Percentiles rank a stretch among this genome's conserved stretches.
Conservation (phyloP, 2,888 invertebrate species). For the Cantharis nigra region DNA sequence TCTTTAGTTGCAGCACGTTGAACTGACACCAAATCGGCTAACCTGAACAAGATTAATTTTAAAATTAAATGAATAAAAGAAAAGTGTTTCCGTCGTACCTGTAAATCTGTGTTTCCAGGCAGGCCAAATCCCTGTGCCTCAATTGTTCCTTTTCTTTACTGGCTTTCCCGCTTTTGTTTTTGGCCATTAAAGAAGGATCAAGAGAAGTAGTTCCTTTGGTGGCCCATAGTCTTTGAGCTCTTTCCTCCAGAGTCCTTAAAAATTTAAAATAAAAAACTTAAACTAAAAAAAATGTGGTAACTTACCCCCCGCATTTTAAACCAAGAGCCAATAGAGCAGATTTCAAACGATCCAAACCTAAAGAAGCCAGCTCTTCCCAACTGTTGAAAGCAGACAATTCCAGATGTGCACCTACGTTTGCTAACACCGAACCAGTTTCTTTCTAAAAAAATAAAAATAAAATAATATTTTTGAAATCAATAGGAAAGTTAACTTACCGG, state of each 20-base stretch:
- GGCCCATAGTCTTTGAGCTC: conserved; percentile 93
- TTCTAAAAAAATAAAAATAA: conserved; percentile 61
- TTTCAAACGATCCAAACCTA: conserved; percentile 96
- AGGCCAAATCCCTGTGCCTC: conserved; percentile 85
- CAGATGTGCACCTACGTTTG: conserved; percentile 94
- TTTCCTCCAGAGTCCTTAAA: conserved; percentile 84
- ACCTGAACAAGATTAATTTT: conserved; percentile 52
- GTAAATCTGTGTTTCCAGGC: conserved; percentile 88
- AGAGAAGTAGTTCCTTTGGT: conserved; percentile 94
- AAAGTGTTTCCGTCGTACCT: conserved; percentile 64
- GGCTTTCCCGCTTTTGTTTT: conserved; percentile 78
- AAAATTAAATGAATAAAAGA: not conserved
- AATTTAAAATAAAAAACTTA: conserved; percentile 7
- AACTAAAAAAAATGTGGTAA: conserved; percentile 2
- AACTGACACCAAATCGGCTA: conserved; percentile 81
- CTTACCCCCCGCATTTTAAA: conserved; percentile 93
- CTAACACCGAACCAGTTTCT: conserved; percentile 90
- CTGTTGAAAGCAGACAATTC: conserved; percentile 98
- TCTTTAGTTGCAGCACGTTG: conserved; percentile 93
- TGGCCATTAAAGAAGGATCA: conserved; percentile 89
- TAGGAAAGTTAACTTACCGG: conserved; percentile 61
- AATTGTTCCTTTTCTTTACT: conserved; percentile 65
- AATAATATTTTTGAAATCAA: not conserved
- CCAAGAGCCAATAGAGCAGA: conserved; percentile 96
- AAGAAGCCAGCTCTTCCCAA: conserved; percentile 94